Percentiles rank a stretch among this genome's conserved stretches.
phyloP scores from a whole-genome alignment of 2,113 vertebrate species.

The Larimichthys polyactis region DNA sequence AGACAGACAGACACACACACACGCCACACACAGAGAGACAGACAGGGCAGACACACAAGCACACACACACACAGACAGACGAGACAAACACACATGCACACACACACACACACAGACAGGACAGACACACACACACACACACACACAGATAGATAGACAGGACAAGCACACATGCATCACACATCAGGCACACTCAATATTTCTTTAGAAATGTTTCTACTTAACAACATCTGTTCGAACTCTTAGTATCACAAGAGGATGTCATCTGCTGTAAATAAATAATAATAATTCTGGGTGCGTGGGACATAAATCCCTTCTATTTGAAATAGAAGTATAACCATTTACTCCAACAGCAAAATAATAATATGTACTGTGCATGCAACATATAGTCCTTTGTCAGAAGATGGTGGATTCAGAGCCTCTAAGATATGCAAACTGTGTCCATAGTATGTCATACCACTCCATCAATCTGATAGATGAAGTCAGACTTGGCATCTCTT shows the following conservation, averaged over 20 bases:
- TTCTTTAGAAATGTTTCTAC: no score
- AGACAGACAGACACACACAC: no score
- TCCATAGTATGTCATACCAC: slow-evolving; percentile 51
- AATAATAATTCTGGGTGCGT: neutral
- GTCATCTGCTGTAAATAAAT: neutral
- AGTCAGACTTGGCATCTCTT: slow-evolving; percentile 35
- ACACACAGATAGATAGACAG: no score
- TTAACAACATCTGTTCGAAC: neutral
- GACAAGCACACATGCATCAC: no score
- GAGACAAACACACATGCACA: no score
- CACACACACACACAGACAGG: no score
- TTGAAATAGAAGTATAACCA: neutral
- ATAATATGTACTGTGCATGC: neutral
- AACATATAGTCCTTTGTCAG: neutral
- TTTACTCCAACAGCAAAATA: neutral
- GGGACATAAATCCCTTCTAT: neutral
- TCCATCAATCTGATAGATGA: slow-evolving; percentile 58
- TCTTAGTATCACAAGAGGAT: neutral
- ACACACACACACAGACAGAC: no score
- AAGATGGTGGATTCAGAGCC: neutral
- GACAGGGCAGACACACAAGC: no score
- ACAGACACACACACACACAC: no score
- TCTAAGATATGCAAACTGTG: slow-evolving; percentile 26
- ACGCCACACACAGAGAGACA: no score
- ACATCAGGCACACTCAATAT: no score